Evolutionary conservation across 64 coral and sea anemone genomes (phyloP).

Genomic region (Montipora foliosa): DNA sequence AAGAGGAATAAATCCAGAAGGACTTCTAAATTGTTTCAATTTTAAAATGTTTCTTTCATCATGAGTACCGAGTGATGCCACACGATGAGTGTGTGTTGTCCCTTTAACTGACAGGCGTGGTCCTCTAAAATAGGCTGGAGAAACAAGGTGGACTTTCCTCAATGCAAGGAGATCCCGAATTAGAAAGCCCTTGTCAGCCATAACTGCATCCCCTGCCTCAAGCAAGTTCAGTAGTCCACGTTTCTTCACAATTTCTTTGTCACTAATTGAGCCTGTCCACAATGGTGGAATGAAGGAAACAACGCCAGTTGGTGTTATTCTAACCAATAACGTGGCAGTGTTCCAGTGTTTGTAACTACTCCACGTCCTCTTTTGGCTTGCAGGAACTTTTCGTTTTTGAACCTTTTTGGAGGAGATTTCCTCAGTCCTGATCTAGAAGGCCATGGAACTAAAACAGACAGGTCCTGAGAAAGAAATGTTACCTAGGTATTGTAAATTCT

Average conservation of each 20-base stretch:
- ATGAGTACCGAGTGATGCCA: constrained; percentile 74
- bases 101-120: no score
- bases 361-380: no score
- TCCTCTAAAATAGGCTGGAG: constrained; percentile 34
- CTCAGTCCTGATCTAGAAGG: no score
- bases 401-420: no score
- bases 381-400: no score
- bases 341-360: constrained; percentile 7
- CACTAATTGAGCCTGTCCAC: constrained; percentile 25
- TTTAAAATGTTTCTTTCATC: constrained; percentile 72
- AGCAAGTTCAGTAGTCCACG: constrained; percentile 64
- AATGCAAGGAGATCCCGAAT: constrained; percentile 72
- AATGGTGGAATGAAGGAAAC: constrained; percentile 71
- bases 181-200: not conserved
- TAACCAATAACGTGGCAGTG: constrained; percentile 36
- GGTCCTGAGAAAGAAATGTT: constrained; percentile 39
- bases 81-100: constrained; percentile 64
- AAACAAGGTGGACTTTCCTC: constrained; percentile 57
- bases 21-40: not conserved
- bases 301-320: not conserved
- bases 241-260: constrained; percentile 76
- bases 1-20: not conserved
- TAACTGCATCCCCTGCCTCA: constrained; percentile 51
- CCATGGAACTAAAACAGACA: constrained; percentile 46
- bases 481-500: constrained; percentile 15